Evolutionary conservation across 2,888 invertebrate genomes (phyloP), one percentile per base, ranked within the genome.

Genomic region (Platynereis dumerilii): DNA sequence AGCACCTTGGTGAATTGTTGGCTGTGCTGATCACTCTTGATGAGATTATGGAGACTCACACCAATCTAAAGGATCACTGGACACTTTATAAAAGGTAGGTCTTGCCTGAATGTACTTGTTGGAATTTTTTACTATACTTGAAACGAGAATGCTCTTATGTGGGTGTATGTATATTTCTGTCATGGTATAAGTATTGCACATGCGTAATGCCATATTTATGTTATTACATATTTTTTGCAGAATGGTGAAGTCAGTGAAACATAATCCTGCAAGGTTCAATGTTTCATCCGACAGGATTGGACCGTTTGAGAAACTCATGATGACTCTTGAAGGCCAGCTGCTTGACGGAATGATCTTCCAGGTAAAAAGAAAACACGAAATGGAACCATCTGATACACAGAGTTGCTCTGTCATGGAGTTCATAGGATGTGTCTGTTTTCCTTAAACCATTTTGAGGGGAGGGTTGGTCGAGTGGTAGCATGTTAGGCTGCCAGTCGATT

Each of bases 271-370:
- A 39, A 87, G 88, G 79, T 87, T 90, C 76, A 86, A 88, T 67
- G 82, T 90, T 58, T 83, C 88, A 57, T 85, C 88, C 73, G 87
- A 89, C 10, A 89, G 89, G 76, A 84, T 92, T 5, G 86, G 87
- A 69, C 89, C 89, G 2, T 87, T 94, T 71, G 88, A 90, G 75
- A 90, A 89, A 72, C 88, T 92, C 56, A 84, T 94, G 65, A 88
- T 88, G 71, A 89, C 89, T 73, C 86, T 93, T 54, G 90, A 91
- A 74, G 86, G 85, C 12, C 89, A 89, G 74, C 78, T 92, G 27
- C 85, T 93, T 77, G 77, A 83, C 74, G 91, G 91, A 67, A 88
- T 88, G 76, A 90, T 92, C 73, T 90, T 92, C 76, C 89, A 90
- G 83, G 89, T 89, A 48, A n/a, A n/a, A 22, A 42, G 12, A 42